Base-by-base conservation (phyloP, 23 tunicate species). In the Clavelina lepadiformis region DNA sequence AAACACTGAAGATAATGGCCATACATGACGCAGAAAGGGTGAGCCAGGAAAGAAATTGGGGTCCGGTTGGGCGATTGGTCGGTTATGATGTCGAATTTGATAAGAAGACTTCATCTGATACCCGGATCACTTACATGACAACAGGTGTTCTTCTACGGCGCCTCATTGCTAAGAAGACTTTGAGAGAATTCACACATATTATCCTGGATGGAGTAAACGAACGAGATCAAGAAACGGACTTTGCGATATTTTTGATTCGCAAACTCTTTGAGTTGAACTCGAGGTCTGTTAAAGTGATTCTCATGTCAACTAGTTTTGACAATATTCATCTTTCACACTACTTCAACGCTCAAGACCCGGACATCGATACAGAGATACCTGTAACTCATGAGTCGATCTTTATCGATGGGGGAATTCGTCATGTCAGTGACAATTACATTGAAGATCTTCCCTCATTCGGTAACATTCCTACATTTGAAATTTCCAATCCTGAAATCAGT, bases 161-260 rank as follows among this genome's bases (percentile, higher is more conserved):
- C 20, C 24, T 94, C 3, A 71, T 94, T 20, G 59, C 58, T 45
- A 60, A 74, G 1, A 83, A 93, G 56, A 68, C 61, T 46, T 26
- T 85, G 65, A 75, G 69, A 30, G 56, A 74, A 1, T 93, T 45
- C 65, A 85, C 99, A 15, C 99, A 94, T 44, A 58, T 94, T 28
- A 80, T 94, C 56, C 61, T 94, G 50, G 99, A 94, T 77, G 97
- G 80, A 62, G 96, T 93, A 15, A 94, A 93, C 62, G 98, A 93
- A 72, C 53, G 98, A 32, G 94, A 85, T 61, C 83, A 78, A 46
- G 88, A 93, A 18, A 93, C 94, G 20, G 98, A 93, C 58, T 73
- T 93, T 76, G 83, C 82, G 2, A 62, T 93, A 78, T 52, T 93
- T 24, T 32, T 93, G 18, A 83, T 85, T 11, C 63, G 83, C 31